Conservation (phyloP, 2,797 vertebrate species). For the Chloroceryle inda region DNA sequence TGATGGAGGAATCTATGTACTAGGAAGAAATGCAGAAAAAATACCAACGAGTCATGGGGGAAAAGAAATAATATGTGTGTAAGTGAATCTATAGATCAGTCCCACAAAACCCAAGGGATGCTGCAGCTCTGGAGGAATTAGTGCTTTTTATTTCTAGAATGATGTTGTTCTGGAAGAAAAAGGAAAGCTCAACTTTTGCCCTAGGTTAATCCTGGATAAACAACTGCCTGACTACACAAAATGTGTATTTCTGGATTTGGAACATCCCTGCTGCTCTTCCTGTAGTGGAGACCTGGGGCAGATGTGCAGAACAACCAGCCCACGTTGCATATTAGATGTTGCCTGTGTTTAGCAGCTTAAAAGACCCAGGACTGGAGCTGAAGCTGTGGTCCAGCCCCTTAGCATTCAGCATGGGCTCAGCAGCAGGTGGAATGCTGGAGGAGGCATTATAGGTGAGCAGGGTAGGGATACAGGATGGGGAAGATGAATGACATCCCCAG, state of each 20-base stretch:
- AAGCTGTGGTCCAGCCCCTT: too few species aligned
- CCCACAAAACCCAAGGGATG: not conserved
- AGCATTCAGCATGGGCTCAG: not conserved
- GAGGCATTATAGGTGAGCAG: not conserved
- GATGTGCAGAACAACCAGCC: too few species aligned
- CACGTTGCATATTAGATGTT: too few species aligned
- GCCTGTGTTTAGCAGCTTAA: too few species aligned
- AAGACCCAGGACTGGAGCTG: too few species aligned
- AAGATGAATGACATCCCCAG: too few species aligned
- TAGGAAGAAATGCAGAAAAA: not conserved
- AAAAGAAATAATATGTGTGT: not conserved
- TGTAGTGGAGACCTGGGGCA: too few species aligned
- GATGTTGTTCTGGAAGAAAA: fast-evolving
- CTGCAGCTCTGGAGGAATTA: not conserved
- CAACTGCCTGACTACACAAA: too few species aligned
- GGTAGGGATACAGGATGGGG: too few species aligned
- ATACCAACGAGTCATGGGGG: not conserved
- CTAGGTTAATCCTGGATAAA: not conserved
- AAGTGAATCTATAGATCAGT: fast-evolving
- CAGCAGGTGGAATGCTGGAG: not conserved
- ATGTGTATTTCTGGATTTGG: too few species aligned
- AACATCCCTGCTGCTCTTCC: too few species aligned
- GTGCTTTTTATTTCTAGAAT: not conserved
- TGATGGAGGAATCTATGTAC: not conserved
- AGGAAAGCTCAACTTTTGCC: not conserved